Conservation (phyloP, 2,113 vertebrate species). For the Cebus imitator region DNA sequence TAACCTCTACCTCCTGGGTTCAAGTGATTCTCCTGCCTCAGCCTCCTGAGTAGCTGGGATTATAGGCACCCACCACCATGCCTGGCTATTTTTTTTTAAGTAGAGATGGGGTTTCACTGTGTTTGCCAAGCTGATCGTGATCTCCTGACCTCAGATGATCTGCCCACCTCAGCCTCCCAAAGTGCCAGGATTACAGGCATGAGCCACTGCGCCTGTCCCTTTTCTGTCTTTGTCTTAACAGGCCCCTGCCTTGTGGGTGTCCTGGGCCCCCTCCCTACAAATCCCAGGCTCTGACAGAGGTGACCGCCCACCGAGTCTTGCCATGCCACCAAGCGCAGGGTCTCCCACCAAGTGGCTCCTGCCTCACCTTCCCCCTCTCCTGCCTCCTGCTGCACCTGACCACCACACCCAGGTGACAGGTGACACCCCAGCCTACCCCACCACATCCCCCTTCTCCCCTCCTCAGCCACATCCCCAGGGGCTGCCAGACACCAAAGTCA, state of each 20-base stretch:
- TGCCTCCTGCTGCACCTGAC: fast-evolving
- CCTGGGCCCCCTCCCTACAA: not conserved
- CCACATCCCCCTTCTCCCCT: not conserved
- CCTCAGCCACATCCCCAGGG: not conserved
- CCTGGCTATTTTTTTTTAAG: too few species aligned
- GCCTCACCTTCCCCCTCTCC: fast-evolving
- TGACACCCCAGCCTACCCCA: not conserved
- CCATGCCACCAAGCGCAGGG: fast-evolving
- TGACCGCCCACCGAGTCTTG: fast-evolving
- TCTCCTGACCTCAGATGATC: too few species aligned
- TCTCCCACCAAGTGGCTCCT: fast-evolving
- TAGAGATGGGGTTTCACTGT: too few species aligned
- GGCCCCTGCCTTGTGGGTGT: not conserved
- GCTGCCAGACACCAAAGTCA: not conserved
- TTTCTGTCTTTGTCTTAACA: too few species aligned
- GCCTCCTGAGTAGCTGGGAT: too few species aligned
- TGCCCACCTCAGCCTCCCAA: too few species aligned
- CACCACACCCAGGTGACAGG: not conserved
- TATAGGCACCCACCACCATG: too few species aligned
- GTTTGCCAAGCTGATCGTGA: too few species aligned
- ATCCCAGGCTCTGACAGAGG: not conserved
- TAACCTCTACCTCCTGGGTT: too few species aligned
- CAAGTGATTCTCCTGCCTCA: too few species aligned
- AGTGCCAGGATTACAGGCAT: too few species aligned
- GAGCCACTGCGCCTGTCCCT: too few species aligned